Evolutionary conservation across 1,140 invertebrate genomes (phyloP).

Genomic region (Vanessa atalanta): DNA sequence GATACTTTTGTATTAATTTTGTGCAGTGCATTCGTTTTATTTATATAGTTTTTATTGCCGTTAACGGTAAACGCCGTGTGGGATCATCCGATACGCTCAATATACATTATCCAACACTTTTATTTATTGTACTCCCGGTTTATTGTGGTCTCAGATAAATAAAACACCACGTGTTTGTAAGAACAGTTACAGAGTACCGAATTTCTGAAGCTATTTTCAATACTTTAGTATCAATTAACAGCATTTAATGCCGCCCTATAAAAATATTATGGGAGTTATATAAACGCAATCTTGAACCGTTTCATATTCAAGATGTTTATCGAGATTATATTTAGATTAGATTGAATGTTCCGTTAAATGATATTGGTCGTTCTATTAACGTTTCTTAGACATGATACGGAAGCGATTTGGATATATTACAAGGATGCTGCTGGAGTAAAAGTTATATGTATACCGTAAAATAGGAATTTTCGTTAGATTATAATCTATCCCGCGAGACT

Average conservation of each 20-base stretch:
- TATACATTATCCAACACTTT: constrained; percentile 16
- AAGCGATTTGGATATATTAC: constrained; percentile 40
- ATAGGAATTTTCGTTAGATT: too few relatives aligned
- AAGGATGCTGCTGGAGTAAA: constrained; percentile 38
- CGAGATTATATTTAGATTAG: constrained; percentile 18
- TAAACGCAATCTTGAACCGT: background rate
- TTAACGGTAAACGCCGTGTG: constrained; percentile 41
- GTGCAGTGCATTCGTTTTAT: constrained; percentile 30
- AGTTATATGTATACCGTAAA: constrained; percentile 25
- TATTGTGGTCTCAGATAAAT: constrained; percentile 16
- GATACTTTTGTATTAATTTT: constrained; percentile 30
- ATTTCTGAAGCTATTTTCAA: constrained; percentile 12
- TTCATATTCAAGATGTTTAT: background rate
- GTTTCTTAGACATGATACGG: constrained; percentile 20
- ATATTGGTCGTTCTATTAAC: background rate
- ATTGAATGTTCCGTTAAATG: constrained; percentile 4
- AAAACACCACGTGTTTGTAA: constrained; percentile 20
- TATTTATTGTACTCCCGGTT: constrained; percentile 20
- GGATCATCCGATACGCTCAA: constrained; percentile 30
- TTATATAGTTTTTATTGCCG: constrained; percentile 42
- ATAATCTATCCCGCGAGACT: too few relatives aligned
- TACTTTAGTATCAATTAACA: constrained; percentile 8
- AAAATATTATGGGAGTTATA: constrained; percentile 11
- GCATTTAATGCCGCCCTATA: constrained; percentile 1
- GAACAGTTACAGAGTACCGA: background rate